These are phyloP conservation scores for Lordiphosa mommai DNA, from an alignment of 1,140 invertebrate species.

Conservation along the genomic window DNA sequence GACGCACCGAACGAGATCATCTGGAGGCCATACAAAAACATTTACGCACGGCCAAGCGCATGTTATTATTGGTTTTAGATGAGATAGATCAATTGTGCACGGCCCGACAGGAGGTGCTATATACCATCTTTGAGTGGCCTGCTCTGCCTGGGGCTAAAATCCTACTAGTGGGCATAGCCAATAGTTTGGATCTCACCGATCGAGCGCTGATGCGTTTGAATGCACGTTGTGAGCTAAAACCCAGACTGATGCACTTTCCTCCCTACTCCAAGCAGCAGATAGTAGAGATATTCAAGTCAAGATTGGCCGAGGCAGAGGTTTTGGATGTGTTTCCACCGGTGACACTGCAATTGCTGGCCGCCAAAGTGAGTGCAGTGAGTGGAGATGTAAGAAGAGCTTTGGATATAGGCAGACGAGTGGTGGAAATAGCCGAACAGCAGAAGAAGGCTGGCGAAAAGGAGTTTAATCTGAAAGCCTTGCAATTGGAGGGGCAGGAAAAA, in stretches of 20 bases:
- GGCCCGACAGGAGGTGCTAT: constrained; percentile 92
- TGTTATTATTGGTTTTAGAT: constrained; percentile 93
- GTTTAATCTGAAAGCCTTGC: constrained; percentile 53
- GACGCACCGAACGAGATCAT: constrained; percentile 83
- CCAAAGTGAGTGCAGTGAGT: constrained; percentile 96
- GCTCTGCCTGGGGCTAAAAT: constrained; percentile 85
- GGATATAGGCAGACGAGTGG: constrained; percentile 92
- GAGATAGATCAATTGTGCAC: constrained; percentile 94
- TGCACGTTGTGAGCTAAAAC: constrained; percentile 85
- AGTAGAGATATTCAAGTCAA: constrained; percentile 89
- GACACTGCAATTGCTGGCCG: constrained; percentile 93
- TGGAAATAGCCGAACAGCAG: constrained; percentile 88
- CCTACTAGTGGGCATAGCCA: constrained; percentile 95
- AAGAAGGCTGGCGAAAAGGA: constrained; percentile 57
- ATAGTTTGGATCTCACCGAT: constrained; percentile 97
- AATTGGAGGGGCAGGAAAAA: constrained; percentile 36
- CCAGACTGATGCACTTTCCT: constrained; percentile 92
- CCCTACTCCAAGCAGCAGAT: constrained; percentile 96
- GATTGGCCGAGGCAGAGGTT: constrained; percentile 86
- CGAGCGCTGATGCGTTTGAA: constrained; percentile 93
- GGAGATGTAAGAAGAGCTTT: constrained; percentile 96
- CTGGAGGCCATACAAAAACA: constrained; percentile 85
- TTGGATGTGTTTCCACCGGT: constrained; percentile 87
- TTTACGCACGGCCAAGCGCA: constrained; percentile 85
- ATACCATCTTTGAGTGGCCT: constrained; percentile 97